Evolutionary conservation across 92 coral and sea anemone species (phyloP).

Genomic region (Pocillopora meandrina): DNA sequence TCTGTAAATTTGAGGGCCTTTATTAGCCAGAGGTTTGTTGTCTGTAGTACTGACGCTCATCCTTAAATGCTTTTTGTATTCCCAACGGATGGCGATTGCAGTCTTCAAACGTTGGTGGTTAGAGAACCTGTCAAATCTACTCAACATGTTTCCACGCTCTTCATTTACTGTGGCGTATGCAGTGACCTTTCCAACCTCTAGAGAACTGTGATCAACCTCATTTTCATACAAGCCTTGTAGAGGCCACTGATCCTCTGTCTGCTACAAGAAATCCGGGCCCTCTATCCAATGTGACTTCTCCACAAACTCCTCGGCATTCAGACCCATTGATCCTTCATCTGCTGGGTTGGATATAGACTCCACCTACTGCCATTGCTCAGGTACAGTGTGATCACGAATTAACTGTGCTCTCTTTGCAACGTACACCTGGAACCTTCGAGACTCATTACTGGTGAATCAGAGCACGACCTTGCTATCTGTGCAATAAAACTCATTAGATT

Average conservation of each 20-base stretch:
- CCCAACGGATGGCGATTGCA: constrained; percentile 28
- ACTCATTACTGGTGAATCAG: constrained; percentile 23
- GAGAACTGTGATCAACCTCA: constrained; percentile 2
- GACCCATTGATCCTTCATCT: constrained; percentile 59
- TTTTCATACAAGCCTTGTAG: constrained; percentile 10
- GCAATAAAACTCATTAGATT: constrained; percentile 7
- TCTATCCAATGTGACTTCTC: constrained; percentile 29
- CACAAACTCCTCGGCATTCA: constrained; percentile 37
- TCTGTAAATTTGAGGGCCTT: neutral
- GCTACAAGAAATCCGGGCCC: constrained; percentile 35
- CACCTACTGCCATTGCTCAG: constrained; percentile 47
- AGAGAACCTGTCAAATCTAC: constrained; percentile 41
- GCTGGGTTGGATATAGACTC: constrained; percentile 41
- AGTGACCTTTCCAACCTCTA: constrained; percentile 27
- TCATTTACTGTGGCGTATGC: neutral
- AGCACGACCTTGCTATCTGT: constrained; percentile 34
- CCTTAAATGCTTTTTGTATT: constrained; percentile 14
- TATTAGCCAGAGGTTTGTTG: neutral
- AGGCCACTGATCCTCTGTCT: constrained; percentile 39
- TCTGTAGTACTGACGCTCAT: neutral
- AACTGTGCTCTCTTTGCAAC: constrained; percentile 33
- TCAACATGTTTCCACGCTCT: neutral
- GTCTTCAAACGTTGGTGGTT: constrained; percentile 32
- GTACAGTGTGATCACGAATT: constrained; percentile 35
- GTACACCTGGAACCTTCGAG: constrained; percentile 30